These are phyloP conservation scores for Aphrophora alni DNA, from an alignment of 2,888 invertebrate species.

Conservation along the genomic window DNA sequence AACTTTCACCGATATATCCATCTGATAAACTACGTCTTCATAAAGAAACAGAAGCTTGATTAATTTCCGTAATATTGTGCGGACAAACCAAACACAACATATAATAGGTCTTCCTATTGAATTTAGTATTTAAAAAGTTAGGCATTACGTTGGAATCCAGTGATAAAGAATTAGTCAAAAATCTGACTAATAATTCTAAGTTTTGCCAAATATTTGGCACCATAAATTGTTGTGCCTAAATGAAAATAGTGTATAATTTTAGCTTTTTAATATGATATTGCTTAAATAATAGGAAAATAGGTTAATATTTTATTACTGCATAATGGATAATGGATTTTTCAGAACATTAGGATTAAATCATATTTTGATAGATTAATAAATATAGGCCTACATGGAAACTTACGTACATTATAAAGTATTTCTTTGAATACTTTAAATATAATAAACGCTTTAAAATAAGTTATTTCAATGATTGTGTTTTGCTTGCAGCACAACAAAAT, in stretches of 20 bases:
- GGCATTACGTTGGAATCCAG: background rate
- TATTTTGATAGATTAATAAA: background rate
- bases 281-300: background rate
- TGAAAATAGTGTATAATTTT: background rate
- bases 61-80: background rate
- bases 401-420: background rate
- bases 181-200: background rate
- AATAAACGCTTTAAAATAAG: background rate
- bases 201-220: background rate
- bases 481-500: background rate
- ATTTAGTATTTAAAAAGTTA: background rate
- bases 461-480: background rate
- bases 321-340: background rate
- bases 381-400: background rate
- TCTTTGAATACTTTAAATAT: background rate
- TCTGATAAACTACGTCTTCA: constrained; percentile 61
- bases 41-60: constrained; percentile 85
- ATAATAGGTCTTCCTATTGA: constrained; percentile 7
- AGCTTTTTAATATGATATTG: background rate
- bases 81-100: background rate
- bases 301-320: background rate
- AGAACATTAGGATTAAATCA: background rate
- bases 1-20: constrained; percentile 86
- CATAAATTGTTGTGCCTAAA: background rate
- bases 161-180: constrained; percentile 19